Evolutionary conservation across 2,113 vertebrate genomes (phyloP).

Genomic region (Corythaixoides concolor): DNA sequence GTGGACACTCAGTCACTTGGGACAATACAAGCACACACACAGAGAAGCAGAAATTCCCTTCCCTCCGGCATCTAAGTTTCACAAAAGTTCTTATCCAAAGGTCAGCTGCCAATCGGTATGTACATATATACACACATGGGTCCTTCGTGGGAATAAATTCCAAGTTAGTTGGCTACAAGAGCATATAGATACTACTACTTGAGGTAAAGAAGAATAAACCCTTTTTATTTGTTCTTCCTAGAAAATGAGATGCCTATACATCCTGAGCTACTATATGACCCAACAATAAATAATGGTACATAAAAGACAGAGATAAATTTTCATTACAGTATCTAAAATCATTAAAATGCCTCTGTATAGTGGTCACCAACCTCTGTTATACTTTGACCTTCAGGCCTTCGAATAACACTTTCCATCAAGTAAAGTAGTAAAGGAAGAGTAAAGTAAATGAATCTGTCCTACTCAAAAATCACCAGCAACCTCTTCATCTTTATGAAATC

Average conservation of each 20-base stretch:
- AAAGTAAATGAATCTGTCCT: not conserved
- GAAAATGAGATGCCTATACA: not conserved
- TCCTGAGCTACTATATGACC: not conserved
- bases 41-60: not conserved
- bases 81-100: slow-evolving; percentile 57
- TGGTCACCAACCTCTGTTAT: not conserved
- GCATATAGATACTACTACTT: slow-evolving; percentile 2
- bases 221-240: not conserved
- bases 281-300: not conserved
- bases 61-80: slow-evolving; percentile 1
- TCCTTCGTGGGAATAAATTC: slow-evolving; percentile 58
- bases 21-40: not conserved
- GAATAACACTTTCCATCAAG: not conserved
- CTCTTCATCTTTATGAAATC: not conserved
- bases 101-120: slow-evolving; percentile 44
- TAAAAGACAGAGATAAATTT: not conserved
- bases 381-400: not conserved
- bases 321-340: not conserved
- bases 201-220: slow-evolving; percentile 14
- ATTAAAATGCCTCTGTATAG: not conserved
- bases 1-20: not conserved
- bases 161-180: not conserved
- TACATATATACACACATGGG: slow-evolving; percentile 34
- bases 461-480: not conserved
- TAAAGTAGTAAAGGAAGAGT: not conserved